These are phyloP conservation scores for Crambe crambe DNA, from an alignment of 37 sponge, comb jelly and placozoan genomes.

Conservation along the genomic window DNA sequence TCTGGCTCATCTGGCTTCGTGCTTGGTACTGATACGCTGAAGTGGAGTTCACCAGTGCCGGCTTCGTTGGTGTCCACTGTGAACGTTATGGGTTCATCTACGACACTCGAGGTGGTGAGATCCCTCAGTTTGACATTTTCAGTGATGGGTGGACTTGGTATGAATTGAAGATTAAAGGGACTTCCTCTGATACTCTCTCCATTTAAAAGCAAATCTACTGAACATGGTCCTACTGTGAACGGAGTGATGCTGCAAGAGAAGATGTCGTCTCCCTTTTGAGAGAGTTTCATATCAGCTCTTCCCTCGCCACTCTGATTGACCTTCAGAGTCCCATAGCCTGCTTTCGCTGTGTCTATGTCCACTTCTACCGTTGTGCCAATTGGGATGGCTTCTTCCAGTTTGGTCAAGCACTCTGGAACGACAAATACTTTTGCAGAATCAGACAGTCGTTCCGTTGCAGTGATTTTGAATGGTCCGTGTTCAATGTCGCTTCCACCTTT, in stretches of 20 bases:
- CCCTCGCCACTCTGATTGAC: conserved; percentile 44
- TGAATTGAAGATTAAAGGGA: conserved; percentile 58
- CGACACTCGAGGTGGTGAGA: not conserved
- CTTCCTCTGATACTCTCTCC: conserved; percentile 41
- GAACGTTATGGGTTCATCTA: conserved; percentile 30
- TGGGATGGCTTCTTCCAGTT: conserved; percentile 24
- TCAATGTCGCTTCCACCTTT: not conserved
- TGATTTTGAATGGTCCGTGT: conserved; percentile 31
- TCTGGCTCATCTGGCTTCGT: not conserved
- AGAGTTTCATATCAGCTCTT: conserved; percentile 27
- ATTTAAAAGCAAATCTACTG: conserved; percentile 40
- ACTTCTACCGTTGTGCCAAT: conserved; percentile 36
- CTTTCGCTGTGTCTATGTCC: conserved; percentile 56
- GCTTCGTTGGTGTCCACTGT: conserved; percentile 44
- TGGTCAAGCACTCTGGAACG: conserved; percentile 16
- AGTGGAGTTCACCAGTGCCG: conserved; percentile 36
- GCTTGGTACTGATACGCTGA: conserved; percentile 3
- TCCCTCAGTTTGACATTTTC: conserved; percentile 4
- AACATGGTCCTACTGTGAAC: conserved; percentile 20
- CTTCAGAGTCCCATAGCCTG: conserved; percentile 68
- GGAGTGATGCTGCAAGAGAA: conserved; percentile 31
- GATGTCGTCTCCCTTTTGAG: conserved; percentile 29
- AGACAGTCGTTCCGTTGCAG: conserved; percentile 10
- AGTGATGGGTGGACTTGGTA: conserved; percentile 48
- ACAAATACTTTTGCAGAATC: conserved; percentile 53